Evolutionary conservation across 2,113 vertebrate genomes (phyloP), one percentile per base, ranked within the genome.

Genomic region (Dicerorhinus sumatrensis): DNA sequence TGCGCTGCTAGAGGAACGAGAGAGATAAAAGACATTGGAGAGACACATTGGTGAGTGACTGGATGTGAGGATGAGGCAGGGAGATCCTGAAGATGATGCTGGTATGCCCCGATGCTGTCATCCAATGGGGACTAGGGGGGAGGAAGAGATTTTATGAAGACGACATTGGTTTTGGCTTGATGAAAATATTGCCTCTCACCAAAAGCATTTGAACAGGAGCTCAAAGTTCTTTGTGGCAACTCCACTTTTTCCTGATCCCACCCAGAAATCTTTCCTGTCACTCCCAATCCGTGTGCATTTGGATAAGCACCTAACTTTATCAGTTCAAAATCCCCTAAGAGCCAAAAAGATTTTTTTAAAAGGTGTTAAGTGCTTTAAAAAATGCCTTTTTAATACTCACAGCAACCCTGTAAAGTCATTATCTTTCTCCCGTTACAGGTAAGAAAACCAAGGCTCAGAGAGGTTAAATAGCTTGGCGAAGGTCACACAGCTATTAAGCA

Each of bases 401-500:
- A 83, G 39, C 31, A 96, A 63, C 21, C 5, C 48, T 20, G 11
- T 69, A 51, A 72, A 93, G 39, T 67, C 75, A 58, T 86, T 46
- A 51, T 63, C n/a, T 6, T 82, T 63, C 33, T 58, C 65, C 9
- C 16, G 8, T 72, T 75, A 75, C 6, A 70, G 25, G 42, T 91
- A 80, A 79, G 87, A 94, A 88, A 54, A 48, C 46, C 23, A 87
- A 65, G 39, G 11, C 75, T 69, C 93, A 84, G 65, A 65, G 94
- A 92, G 70, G 83, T 95, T 94, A 83, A 96, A 51, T n/a, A 84
- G 63, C 58, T 80, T n/a, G 65, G 69, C 36, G 14, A 20, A n/a
- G 69, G 70, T 97, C 90, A 84, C 79, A 79, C 14, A 95, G 84
- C 87, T 82, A 4, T 79, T 27, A 42, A 58, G 23, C 27, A 63